Evolutionary conservation across 2,797 vertebrate genomes (phyloP).

Genomic region (Melanotaenia pygmaea): DNA sequence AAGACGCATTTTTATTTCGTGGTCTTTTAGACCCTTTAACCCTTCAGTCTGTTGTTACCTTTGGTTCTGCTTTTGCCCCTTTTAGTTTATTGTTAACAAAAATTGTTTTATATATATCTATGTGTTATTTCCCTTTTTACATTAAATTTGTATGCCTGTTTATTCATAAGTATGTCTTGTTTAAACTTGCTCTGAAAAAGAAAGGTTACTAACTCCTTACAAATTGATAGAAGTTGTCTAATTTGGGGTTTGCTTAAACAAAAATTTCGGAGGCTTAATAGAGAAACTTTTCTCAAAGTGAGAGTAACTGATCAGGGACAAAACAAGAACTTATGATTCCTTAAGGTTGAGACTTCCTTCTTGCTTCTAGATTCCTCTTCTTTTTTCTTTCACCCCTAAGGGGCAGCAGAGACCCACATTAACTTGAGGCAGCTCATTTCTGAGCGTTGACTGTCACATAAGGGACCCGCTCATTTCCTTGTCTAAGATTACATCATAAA

Average conservation of each 20-base stretch:
- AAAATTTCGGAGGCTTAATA: background rate
- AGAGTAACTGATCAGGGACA: slow-evolving; percentile 6
- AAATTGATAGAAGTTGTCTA: background rate
- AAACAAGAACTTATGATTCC: slow-evolving; percentile 11
- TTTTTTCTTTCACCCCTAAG: slow-evolving; percentile 72
- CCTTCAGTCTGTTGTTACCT: background rate
- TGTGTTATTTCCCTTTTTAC: background rate
- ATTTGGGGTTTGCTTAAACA: background rate
- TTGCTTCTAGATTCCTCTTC: background rate
- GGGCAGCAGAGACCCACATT: slow-evolving; percentile 81
- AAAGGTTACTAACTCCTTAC: background rate
- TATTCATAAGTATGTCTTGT: background rate
- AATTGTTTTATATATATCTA: background rate
- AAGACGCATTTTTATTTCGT: background rate
- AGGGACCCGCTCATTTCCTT: slow-evolving; percentile 31
- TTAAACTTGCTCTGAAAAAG: background rate
- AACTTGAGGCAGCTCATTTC: slow-evolving; percentile 37
- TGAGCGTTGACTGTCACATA: slow-evolving; percentile 36
- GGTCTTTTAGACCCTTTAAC: background rate
- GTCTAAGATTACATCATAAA: slow-evolving; percentile 30
- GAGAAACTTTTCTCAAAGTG: slow-evolving; percentile 14
- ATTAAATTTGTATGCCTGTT: background rate
- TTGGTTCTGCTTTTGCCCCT: background rate
- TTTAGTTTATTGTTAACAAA: background rate
- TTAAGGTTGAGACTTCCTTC: background rate